Evolutionary conservation across 2,888 invertebrate species (phyloP).

Genomic region (Incurvaria masculella): DNA sequence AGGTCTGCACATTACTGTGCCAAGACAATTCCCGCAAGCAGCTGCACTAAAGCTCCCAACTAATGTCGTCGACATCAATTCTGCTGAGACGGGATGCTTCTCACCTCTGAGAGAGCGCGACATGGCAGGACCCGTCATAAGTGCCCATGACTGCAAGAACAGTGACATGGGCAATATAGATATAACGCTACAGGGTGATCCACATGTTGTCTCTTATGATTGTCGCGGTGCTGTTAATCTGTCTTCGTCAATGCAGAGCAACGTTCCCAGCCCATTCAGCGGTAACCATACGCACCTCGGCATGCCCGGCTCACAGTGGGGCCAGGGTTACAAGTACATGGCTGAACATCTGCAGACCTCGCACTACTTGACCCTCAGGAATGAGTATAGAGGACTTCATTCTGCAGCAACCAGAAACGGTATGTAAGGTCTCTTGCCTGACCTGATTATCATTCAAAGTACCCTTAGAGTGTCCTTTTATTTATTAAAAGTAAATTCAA

Average conservation of each 20-base stretch:
- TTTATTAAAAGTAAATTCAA: background rate
- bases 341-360: constrained; percentile 65
- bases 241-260: constrained; percentile 70
- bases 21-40: constrained; percentile 50
- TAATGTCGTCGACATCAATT: constrained; percentile 62
- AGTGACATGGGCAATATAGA: constrained; percentile 27
- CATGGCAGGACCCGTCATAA: constrained; percentile 58
- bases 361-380: constrained; percentile 59
- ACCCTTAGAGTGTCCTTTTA: background rate
- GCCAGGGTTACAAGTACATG: constrained; percentile 65
- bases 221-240: constrained; percentile 64
- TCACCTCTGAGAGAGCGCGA: constrained; percentile 63
- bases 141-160: constrained; percentile 38
- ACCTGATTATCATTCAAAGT: background rate
- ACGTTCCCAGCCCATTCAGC: constrained; percentile 67
- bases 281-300: constrained; percentile 63
- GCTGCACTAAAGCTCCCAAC: constrained; percentile 56
- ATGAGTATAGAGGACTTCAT: constrained; percentile 32
- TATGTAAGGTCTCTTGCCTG: constrained; percentile 23
- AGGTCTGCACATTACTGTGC: constrained; percentile 44
- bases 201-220: constrained; percentile 65
- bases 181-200: constrained; percentile 44
- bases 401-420: constrained; percentile 27
- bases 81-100: constrained; percentile 62
- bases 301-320: constrained; percentile 74